Conservation (phyloP, 1,140 invertebrate species). For the Drosophila mayri region DNA sequence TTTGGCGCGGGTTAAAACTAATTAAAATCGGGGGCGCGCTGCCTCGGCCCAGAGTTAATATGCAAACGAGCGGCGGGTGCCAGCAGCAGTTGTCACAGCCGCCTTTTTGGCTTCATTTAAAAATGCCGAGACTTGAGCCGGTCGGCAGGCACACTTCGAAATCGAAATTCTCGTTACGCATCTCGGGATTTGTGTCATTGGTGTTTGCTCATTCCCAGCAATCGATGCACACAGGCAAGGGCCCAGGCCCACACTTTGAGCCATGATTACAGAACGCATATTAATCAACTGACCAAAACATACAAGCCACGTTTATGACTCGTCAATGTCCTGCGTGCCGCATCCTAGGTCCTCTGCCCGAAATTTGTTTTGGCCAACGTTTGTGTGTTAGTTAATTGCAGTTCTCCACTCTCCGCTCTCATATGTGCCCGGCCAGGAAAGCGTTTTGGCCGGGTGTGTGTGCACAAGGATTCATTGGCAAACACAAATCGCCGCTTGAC, state of each 20-base stretch:
- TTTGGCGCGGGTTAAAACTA: constrained; percentile 46
- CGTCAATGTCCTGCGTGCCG: constrained; percentile 16
- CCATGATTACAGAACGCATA: constrained; percentile 44
- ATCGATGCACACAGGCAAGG: constrained; percentile 35
- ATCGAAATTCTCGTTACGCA: constrained; percentile 56
- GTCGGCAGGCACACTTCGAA: constrained; percentile 67
- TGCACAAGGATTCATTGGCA: constrained; percentile 9
- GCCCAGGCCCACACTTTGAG: constrained; percentile 6
- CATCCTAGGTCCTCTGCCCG: background rate
- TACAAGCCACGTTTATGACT: constrained; percentile 42
- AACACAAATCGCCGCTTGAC: constrained; percentile 25
- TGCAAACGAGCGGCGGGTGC: constrained; percentile 21
- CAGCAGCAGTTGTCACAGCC: constrained; percentile 7
- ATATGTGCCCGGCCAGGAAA: background rate
- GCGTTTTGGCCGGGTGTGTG: background rate
- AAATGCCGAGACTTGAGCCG: constrained; percentile 28
- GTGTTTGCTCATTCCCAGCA: constrained; percentile 61
- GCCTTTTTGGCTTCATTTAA: constrained; percentile 66
- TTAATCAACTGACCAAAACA: constrained; percentile 67
- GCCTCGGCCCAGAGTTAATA: constrained; percentile 38
- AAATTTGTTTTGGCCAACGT: constrained; percentile 24
- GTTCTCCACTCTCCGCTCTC: constrained; percentile 3
- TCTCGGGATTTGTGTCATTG: constrained; percentile 28
- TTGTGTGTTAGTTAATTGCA: constrained; percentile 56
- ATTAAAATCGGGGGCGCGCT: constrained; percentile 58